Base-by-base conservation (phyloP, 2,888 invertebrate genomes). In the Polydrusus pterygomalis region DNA sequence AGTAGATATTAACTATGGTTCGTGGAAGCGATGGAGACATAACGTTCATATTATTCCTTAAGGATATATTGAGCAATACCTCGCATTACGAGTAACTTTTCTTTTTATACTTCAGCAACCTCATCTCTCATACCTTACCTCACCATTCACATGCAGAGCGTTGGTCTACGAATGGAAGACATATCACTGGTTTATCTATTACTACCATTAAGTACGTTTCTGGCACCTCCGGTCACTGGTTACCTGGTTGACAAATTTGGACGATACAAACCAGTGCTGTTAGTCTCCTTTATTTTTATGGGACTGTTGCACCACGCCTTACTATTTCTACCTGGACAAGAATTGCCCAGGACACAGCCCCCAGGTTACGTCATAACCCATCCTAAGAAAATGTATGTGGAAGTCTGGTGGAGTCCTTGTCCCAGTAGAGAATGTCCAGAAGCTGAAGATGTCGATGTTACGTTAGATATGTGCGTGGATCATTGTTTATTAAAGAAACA, bases 101-200 rank as follows among this genome's bases (percentile, higher is more conserved):
- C 11, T 58, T 20, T 18, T 43, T 80, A 73, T 79, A 78, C 90
- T 89, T 34, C 86, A 93, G 96, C 95, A 65, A 94, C 95, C 43
- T 95, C 96, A 67, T 94, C 95, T 8, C 89, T 97, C 67, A 88
- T 96, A 74, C 96, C 97, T 0, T 97, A 96, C 87, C 88, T 97
- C 83, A 95, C 96, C 1, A 93, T 97, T 80, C 96, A 96, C 88
- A 96, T 97, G 96, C 95, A 95, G 88, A 93, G 95, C 84, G 93
- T 96, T 85, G 96, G 96, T 76, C 89, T 97, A 74, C 94, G 94
- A 60, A 93, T 96, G 80, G 93, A 95, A 82, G 95, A 97, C 89
- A 95, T 96, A 78, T 95, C 95, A 70, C 92, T 96, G 84, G 94
- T 96, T 82, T 96, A 96, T 88, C 90, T 96, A 82, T 93, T 95